Percentiles rank a stretch among this genome's conserved stretches.
phyloP scores from a whole-genome alignment of 2,797 vertebrate genomes.

The Aythya fuligula region DNA sequence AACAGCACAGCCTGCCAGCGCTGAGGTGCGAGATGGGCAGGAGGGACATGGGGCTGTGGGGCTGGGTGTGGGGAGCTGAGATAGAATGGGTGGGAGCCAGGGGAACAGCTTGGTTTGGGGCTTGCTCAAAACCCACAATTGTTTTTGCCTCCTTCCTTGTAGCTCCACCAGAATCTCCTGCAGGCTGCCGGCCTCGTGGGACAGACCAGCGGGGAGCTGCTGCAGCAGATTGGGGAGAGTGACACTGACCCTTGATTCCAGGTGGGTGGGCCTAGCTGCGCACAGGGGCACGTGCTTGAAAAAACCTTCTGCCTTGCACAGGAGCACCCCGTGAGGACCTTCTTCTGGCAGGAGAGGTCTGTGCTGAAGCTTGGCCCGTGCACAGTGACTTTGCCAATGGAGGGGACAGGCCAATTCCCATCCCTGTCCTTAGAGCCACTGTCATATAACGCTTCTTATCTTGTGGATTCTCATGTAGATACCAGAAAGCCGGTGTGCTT shows the following conservation, averaged over 20 bases:
- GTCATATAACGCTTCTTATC: conserved; percentile 37
- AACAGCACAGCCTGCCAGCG: conserved; percentile 91
- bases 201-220: conserved; percentile 93
- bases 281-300: no score
- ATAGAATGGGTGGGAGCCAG: not conserved
- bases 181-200: conserved; percentile 96
- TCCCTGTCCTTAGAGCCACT: not conserved
- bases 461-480: conserved; percentile 80
- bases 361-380: accelerated
- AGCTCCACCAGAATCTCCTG: conserved; percentile 95
- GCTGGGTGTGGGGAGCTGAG: not conserved
- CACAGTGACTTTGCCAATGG: not conserved
- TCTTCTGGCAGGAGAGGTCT: not conserved
- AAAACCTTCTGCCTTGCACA: no score
- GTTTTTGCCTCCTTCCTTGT: conserved; percentile 21
- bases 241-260: conserved; percentile 95
- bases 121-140: accelerated
- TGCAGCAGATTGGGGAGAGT: conserved; percentile 95
- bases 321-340: not conserved
- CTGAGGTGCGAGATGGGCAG: conserved; percentile 82
- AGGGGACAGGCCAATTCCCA: not conserved
- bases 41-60: not conserved
- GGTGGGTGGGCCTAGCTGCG: conserved; percentile 71
- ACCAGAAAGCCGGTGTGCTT: conserved; percentile 52
- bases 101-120: not conserved